Percentiles rank a stretch among this genome's conserved stretches.
phyloP scores from a whole-genome alignment of 2,113 vertebrate genomes.

The Scopus umbretta region DNA sequence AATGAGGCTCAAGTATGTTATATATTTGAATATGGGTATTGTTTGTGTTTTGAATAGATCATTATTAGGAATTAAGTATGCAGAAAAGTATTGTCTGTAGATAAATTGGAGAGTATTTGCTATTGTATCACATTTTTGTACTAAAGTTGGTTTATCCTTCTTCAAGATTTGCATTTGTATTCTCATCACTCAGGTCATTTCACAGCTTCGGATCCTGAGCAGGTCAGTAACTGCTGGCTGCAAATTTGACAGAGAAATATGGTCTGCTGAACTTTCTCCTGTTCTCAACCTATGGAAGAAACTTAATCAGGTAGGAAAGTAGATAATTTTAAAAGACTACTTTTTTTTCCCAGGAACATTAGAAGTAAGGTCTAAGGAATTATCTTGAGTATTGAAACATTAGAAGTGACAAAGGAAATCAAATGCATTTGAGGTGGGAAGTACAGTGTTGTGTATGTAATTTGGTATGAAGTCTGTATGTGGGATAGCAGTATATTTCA shows the following conservation, averaged over 20 bases:
- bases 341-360: neutral
- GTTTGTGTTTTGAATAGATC: neutral
- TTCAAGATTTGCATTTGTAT: neutral
- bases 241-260: conserved; percentile 96
- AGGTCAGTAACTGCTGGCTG: conserved; percentile 85
- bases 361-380: neutral
- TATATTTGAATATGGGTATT: neutral
- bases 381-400: neutral
- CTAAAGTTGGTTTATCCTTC: neutral
- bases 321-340: neutral
- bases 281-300: conserved; percentile 96
- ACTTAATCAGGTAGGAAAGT: conserved; percentile 87
- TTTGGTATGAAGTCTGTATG: neutral
- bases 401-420: neutral
- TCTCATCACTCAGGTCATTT: conserved; percentile 85
- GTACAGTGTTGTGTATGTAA: neutral
- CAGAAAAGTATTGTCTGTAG: neutral
- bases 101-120: neutral
- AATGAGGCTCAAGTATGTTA: neutral
- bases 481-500: neutral
- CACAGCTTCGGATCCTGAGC: conserved; percentile 88
- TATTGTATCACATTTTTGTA: neutral
- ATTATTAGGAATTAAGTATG: neutral
- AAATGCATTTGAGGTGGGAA: neutral
- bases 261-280: conserved; percentile 91